Conservation (phyloP, 1,140 invertebrate species). For the Drosophila kurseongensis region DNA sequence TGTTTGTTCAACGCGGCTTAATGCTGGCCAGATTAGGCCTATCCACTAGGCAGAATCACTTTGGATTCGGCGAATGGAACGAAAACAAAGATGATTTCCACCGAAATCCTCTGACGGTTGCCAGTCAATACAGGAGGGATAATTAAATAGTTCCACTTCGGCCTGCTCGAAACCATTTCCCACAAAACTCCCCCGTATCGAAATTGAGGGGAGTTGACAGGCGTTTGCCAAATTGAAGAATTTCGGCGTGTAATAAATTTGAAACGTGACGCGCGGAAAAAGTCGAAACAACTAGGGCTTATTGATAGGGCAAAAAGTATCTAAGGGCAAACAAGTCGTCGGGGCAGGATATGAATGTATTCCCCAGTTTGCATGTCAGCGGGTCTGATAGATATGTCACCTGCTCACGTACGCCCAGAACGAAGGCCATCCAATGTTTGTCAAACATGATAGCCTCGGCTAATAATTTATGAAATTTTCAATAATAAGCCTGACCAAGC, state of each 20-base stretch:
- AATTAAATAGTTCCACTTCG: slow-evolving; percentile 41
- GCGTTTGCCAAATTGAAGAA: slow-evolving; percentile 65
- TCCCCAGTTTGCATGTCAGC: slow-evolving; percentile 49
- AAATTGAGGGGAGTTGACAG: slow-evolving; percentile 26
- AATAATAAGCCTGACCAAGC: slow-evolving; percentile 64
- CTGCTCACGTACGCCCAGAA: slow-evolving; percentile 64
- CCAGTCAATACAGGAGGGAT: slow-evolving; percentile 31
- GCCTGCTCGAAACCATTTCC: not conserved
- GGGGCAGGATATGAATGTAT: slow-evolving; percentile 28
- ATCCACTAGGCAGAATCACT: not conserved
- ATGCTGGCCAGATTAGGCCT: slow-evolving; percentile 43
- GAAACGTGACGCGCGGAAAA: slow-evolving; percentile 66
- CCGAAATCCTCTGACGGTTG: not conserved
- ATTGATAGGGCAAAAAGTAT: slow-evolving; percentile 63
- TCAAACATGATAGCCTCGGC: slow-evolving; percentile 53
- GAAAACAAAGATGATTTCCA: slow-evolving; percentile 25
- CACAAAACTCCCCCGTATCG: not conserved
- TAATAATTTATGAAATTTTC: slow-evolving; percentile 72
- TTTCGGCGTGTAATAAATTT: slow-evolving; percentile 76
- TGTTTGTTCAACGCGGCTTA: slow-evolving; percentile 43
- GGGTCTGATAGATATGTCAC: slow-evolving; percentile 71
- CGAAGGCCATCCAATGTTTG: slow-evolving; percentile 42
- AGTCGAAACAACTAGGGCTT: slow-evolving; percentile 56
- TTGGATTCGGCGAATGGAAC: slow-evolving; percentile 18
- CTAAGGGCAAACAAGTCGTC: not conserved